Conservation (phyloP, 2,888 invertebrate species). For the Germaria angustata region DNA sequence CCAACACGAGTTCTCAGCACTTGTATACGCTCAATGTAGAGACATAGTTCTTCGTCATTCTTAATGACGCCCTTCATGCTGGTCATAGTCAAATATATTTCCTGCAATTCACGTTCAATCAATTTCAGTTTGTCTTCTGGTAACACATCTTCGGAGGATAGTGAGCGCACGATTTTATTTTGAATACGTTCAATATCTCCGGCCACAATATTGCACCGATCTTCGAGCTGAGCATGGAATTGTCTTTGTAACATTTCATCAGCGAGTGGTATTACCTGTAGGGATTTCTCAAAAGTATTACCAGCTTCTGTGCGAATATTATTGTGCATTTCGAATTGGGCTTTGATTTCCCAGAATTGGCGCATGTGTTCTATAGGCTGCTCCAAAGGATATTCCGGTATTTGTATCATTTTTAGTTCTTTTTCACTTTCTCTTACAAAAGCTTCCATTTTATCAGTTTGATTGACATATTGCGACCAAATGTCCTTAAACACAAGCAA, state of each 20-base stretch:
- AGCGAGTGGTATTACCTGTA: constrained; percentile 89
- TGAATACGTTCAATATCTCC: constrained; percentile 85
- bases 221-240: constrained; percentile 88
- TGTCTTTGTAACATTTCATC: constrained; percentile 91
- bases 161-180: constrained; percentile 84
- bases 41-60: constrained; percentile 89
- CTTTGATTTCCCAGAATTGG: constrained; percentile 93
- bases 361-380: constrained; percentile 87
- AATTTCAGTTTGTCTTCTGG: constrained; percentile 87
- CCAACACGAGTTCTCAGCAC: constrained; percentile 88
- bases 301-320: constrained; percentile 87
- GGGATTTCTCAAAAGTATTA: constrained; percentile 87
- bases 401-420: constrained; percentile 84
- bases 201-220: constrained; percentile 87
- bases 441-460: constrained; percentile 86
- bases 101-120: constrained; percentile 88
- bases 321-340: constrained; percentile 91
- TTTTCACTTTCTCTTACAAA: constrained; percentile 89
- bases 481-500: constrained; percentile 88
- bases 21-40: constrained; percentile 90
- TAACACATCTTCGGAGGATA: constrained; percentile 87
- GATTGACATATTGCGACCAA: constrained; percentile 87
- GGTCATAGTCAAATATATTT: constrained; percentile 86
- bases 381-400: constrained; percentile 83
- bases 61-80: constrained; percentile 89